A percentile compares a stretch with the other conserved stretches of the same genome.
Evolutionary conservation across 2,797 vertebrate genomes (phyloP).

Genomic region (Notamacropus eugenii): DNA sequence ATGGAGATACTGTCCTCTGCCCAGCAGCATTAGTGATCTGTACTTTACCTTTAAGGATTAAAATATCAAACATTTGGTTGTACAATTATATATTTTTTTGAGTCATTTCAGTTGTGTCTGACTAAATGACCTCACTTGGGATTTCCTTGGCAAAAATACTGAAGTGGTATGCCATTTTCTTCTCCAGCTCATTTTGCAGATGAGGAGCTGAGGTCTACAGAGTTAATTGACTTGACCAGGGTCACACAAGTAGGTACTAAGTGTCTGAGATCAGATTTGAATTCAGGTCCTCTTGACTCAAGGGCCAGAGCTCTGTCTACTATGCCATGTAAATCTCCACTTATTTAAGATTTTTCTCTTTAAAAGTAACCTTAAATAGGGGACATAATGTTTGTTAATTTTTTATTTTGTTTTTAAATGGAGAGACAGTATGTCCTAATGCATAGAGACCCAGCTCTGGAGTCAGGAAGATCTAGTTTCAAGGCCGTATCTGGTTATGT

Average conservation of each 20-base stretch:
- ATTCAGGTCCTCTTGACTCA: background rate
- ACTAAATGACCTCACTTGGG: background rate
- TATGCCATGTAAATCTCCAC: background rate
- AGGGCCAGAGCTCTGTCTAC: background rate
- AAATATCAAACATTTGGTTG: background rate
- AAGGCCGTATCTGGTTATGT: background rate
- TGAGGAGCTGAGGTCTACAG: background rate
- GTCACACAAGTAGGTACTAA: background rate
- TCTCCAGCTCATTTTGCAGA: background rate
- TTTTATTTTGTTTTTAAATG: background rate
- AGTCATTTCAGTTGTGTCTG: background rate
- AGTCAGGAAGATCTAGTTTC: background rate
- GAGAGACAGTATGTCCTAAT: background rate
- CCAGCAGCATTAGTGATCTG: background rate
- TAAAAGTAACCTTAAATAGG: background rate
- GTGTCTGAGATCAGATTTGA: background rate
- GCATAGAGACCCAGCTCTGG: background rate
- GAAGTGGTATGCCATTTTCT: background rate
- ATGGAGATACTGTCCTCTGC: background rate
- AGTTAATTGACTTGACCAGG: background rate
- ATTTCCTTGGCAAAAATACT: background rate
- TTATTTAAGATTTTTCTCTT: background rate
- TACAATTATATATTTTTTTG: background rate
- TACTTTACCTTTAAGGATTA: constrained; percentile 30
- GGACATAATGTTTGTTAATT: background rate